Evolutionary conservation across 2,113 vertebrate species (phyloP), one percentile per base, ranked within the genome.

Genomic region (Myotis davidii): DNA sequence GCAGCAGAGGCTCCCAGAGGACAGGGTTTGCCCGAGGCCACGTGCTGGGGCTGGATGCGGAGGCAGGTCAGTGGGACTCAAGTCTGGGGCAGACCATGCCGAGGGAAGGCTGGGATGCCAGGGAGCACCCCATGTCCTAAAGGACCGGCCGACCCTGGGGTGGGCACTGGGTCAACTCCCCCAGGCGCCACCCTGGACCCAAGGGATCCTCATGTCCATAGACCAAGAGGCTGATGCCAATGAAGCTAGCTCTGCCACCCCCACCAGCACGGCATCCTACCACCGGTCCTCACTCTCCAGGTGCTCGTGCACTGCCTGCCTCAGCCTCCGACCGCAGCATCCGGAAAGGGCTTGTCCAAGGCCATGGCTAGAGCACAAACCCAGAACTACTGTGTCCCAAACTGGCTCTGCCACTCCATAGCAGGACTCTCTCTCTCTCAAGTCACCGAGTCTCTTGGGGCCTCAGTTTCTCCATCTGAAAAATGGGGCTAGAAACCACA

Each of bases 381-480:
- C 45, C 61, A 29, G 70, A 34, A 29, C 67, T 29, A 39, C 50
- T 32, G 42, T 0, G 4, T 45, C 32, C 20, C 34, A 27, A 9
- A 9, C 23, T 50, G 4, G 37, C 85, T 37, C 76, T 70, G 87
- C 42, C 32, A 12, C 79, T 29, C 9, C 10, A 23, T 3, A 56
- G 78, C 25, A 54, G 52, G 61, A 39, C 32, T 27, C 29, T 21
- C 88, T 27, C 29, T 21, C 88, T n/a, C 12, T n/a, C 12, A 3
- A 48, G 39, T 67, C 73, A 65, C 39, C 0, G n/a, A 78, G 45
- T 27, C 25, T n/a, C 56, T 17, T 29, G 34, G 50, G 37, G 65
- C 52, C 86, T 95, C 48, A 59, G 89, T 69, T 79, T 86, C 79
- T 59, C 88, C 29, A 39, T 32, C 27, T 81, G 59, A 64, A 69